These are phyloP conservation scores for Speoplatyrhinus poulsoni DNA, from an alignment of 2,113 vertebrate genomes.

Conservation along the genomic window DNA sequence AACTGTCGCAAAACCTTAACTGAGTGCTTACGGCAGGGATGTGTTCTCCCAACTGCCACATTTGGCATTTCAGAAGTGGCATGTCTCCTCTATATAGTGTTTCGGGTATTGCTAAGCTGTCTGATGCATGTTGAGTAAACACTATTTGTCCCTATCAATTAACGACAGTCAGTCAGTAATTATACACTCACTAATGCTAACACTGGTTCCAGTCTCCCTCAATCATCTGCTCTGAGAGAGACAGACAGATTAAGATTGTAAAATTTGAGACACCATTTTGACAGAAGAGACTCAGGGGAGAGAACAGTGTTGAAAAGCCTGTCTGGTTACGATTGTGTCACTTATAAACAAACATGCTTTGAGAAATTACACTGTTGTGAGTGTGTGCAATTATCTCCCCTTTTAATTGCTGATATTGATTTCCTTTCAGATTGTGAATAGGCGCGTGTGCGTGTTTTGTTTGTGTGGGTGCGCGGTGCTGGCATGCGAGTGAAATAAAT, in stretches of 20 bases:
- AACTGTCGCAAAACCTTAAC: too few species aligned
- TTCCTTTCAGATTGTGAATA: slow-evolving; percentile 3
- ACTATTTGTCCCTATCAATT: slow-evolving; percentile 50
- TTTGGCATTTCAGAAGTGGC: too few species aligned
- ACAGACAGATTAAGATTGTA: slow-evolving; percentile 18
- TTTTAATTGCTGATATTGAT: slow-evolving; percentile 10
- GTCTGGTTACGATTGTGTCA: slow-evolving; percentile 37
- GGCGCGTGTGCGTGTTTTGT: not conserved
- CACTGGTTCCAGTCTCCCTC: slow-evolving; percentile 37
- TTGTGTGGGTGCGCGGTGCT: not conserved
- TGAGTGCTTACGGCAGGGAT: too few species aligned
- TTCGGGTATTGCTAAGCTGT: slow-evolving; percentile 28
- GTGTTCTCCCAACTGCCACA: too few species aligned
- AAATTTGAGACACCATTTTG: slow-evolving; percentile 26
- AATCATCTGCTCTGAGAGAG: slow-evolving; percentile 40
- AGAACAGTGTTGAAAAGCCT: slow-evolving; percentile 19
- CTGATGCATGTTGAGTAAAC: slow-evolving; percentile 57
- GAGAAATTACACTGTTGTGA: slow-evolving; percentile 30
- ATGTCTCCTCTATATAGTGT: too few species aligned
- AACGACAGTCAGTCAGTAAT: slow-evolving; percentile 52
- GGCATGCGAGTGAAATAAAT: slow-evolving; percentile 14
- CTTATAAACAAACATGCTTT: slow-evolving; percentile 36
- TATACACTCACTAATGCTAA: slow-evolving; percentile 44
- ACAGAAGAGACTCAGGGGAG: slow-evolving; percentile 5
- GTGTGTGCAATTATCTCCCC: slow-evolving; percentile 4